A percentile compares a stretch with the other conserved stretches of the same genome.
Conservation (phyloP, 2,113 vertebrate species). For the Mesocricetus auratus region DNA sequence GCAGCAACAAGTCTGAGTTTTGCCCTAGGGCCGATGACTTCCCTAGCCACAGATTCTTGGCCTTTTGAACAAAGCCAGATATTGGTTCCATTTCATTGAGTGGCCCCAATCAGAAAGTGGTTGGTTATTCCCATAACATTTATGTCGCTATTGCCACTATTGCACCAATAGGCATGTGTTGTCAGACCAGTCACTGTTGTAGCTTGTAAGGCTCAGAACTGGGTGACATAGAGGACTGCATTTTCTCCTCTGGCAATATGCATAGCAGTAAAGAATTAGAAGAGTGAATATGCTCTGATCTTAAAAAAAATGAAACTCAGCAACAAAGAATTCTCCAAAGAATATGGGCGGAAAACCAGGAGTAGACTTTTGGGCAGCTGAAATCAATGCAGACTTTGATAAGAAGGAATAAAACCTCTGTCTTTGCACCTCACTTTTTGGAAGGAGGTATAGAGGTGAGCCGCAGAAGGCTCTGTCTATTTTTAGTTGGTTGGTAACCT, state of each 20-base stretch:
- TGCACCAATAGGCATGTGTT: not conserved
- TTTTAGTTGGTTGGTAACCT: not conserved
- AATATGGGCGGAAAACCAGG: not conserved
- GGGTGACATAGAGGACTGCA: not conserved
- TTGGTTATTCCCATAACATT: not conserved
- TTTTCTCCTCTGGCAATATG: not conserved
- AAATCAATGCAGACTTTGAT: conserved; percentile 11
- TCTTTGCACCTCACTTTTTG: not conserved
- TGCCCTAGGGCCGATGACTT: not conserved
- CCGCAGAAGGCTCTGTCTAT: not conserved
- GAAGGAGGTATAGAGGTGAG: not conserved
- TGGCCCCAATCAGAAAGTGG: not conserved
- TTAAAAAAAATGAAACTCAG: not conserved
- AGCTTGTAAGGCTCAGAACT: not conserved
- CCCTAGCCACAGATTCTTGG: not conserved
- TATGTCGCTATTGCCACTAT: not conserved
- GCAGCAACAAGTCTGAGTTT: not conserved
- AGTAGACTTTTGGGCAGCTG: not conserved
- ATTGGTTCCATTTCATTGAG: not conserved
- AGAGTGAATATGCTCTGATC: not conserved
- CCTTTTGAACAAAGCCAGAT: not conserved
- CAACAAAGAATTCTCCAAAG: conserved; percentile 23
- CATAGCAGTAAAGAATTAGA: not conserved
- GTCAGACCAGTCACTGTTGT: not conserved
- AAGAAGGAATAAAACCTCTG: not conserved